Evolutionary conservation across 2,797 vertebrate genomes (phyloP).

Genomic region (Labeo calbasu): DNA sequence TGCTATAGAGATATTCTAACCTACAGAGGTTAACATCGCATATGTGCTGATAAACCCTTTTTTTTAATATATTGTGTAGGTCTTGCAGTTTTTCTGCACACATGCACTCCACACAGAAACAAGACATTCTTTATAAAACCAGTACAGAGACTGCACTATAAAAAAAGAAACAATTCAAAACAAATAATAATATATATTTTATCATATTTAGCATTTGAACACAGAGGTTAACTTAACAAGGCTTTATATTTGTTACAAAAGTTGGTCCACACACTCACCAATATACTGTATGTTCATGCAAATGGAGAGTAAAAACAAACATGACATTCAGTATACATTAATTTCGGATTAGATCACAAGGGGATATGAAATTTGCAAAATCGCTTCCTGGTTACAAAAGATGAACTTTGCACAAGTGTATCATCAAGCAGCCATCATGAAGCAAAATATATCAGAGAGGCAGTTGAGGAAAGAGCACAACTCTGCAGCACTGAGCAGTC

Average conservation of each 20-base stretch:
- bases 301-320: conserved; percentile 49
- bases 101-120: conserved; percentile 23
- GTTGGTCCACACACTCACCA: conserved; percentile 69
- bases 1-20: neutral
- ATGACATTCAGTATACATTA: conserved; percentile 41
- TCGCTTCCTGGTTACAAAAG: conserved; percentile 35
- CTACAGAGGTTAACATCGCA: neutral
- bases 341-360: conserved; percentile 43
- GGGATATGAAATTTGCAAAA: conserved; percentile 49
- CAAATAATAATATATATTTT: conserved; percentile 78
- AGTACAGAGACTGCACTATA: neutral
- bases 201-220: conserved; percentile 75
- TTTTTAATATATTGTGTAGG: neutral
- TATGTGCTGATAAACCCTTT: neutral
- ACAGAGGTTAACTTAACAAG: conserved; percentile 76
- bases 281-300: conserved; percentile 66
- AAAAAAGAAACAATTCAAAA: conserved; percentile 61
- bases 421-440: neutral
- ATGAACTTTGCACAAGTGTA: conserved; percentile 1
- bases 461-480: conserved; percentile 13
- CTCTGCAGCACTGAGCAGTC: neutral
- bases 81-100: neutral
- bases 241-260: conserved; percentile 79
- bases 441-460: neutral
- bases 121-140: conserved; percentile 27